phyloP scores from a whole-genome alignment of 2,888 invertebrate genomes.

The Alsophila aescularia region DNA sequence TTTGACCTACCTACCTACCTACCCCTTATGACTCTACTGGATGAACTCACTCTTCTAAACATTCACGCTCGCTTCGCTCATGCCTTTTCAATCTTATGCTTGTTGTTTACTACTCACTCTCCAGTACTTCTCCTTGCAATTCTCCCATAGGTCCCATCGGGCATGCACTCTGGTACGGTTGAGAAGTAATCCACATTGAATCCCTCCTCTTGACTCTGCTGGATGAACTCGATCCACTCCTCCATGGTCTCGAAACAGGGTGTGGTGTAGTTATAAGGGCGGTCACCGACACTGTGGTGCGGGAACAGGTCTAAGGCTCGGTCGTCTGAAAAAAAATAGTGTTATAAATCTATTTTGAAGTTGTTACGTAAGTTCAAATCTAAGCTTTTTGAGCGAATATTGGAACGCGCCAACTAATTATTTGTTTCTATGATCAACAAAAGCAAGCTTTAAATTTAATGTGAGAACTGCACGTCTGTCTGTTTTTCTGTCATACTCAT shows the following conservation, averaged over 20 bases:
- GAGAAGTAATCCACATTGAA: conserved; percentile 64
- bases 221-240: conserved; percentile 48
- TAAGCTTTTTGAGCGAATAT: no score
- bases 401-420: no score
- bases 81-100: background rate
- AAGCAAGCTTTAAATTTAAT: no score
- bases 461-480: no score
- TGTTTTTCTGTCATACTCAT: no score
- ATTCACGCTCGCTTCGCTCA: background rate
- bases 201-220: conserved; percentile 59
- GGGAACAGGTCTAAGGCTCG: conserved; percentile 60
- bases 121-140: conserved; percentile 49
- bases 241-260: conserved; percentile 59
- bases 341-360: no score
- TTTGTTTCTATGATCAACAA: no score
- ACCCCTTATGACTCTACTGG: no score
- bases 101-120: no score
- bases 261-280: conserved; percentile 67
- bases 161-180: conserved; percentile 55
- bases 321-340: conserved; percentile 57
- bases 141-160: conserved; percentile 69
- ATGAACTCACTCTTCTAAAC: no score
- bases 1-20: no score
- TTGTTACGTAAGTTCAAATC: no score
- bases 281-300: conserved; percentile 47